phyloP scores from a whole-genome alignment of 2,888 invertebrate genomes.

The Epinotia brunnichana region DNA sequence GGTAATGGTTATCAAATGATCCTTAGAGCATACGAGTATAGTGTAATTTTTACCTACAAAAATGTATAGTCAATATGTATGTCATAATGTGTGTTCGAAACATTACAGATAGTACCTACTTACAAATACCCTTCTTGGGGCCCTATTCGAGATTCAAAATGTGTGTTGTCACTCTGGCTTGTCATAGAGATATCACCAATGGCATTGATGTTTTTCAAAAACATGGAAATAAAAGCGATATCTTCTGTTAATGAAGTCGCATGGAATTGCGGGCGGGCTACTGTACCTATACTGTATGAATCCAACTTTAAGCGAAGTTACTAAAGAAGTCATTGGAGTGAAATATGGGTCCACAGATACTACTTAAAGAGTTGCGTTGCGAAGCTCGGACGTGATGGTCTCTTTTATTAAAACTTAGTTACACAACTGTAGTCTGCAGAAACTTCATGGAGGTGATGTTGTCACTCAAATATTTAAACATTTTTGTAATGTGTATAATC shows the following conservation, averaged over 20 bases:
- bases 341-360: conserved; percentile 24
- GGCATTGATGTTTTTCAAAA: no score
- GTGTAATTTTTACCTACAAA: no score
- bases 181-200: no score
- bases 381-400: conserved; percentile 11
- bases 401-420: conserved; percentile 38
- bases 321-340: conserved; percentile 21
- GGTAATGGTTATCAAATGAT: no score
- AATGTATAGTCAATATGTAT: no score
- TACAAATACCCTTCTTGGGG: no score
- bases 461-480: neutral
- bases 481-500: neutral
- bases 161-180: no score
- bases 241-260: neutral
- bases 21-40: no score
- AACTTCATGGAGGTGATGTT: neutral
- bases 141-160: no score
- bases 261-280: neutral
- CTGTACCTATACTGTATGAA: neutral
- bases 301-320: conserved; percentile 6
- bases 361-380: conserved; percentile 18
- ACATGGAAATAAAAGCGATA: no score
- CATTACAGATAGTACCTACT: no score
- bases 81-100: no score
- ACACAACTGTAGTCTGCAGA: neutral